Conservation (phyloP, 2,888 invertebrate species). For the Eustalomyia histrio region DNA sequence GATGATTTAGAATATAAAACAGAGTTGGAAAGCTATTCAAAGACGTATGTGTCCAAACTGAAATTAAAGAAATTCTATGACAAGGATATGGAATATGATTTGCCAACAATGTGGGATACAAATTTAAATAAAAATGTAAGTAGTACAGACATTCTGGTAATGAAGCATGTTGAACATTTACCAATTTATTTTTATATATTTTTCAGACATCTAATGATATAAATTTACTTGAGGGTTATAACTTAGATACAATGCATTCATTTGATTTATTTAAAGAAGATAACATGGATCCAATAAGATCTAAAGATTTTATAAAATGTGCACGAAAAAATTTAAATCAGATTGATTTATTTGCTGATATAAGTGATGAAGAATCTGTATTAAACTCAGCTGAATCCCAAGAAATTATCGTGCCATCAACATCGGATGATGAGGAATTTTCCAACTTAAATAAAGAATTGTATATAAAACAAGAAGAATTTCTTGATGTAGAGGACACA, state of each 20-base stretch:
- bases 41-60: too few relatives aligned
- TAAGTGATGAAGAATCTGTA: constrained; percentile 68
- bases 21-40: constrained; percentile 16
- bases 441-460: not conserved
- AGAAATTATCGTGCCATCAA: too few relatives aligned
- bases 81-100: too few relatives aligned
- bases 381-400: constrained; percentile 1
- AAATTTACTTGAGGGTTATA: not conserved
- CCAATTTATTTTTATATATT: too few relatives aligned
- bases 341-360: constrained; percentile 65
- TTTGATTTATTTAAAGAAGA: constrained; percentile 71
- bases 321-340: constrained; percentile 71
- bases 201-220: not conserved
- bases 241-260: constrained; percentile 62
- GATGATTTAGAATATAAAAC: constrained; percentile 64
- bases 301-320: constrained; percentile 56
- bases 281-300: constrained; percentile 73
- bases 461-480: not conserved
- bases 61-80: too few relatives aligned
- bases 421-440: not conserved
- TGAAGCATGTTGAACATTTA: too few relatives aligned
- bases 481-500: too few relatives aligned
- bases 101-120: too few relatives aligned
- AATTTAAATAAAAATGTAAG: too few relatives aligned
- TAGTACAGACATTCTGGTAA: too few relatives aligned